Evolutionary conservation across 2,113 vertebrate genomes (phyloP), one percentile per base, ranked within the genome.

Genomic region (Callipepla squamata): DNA sequence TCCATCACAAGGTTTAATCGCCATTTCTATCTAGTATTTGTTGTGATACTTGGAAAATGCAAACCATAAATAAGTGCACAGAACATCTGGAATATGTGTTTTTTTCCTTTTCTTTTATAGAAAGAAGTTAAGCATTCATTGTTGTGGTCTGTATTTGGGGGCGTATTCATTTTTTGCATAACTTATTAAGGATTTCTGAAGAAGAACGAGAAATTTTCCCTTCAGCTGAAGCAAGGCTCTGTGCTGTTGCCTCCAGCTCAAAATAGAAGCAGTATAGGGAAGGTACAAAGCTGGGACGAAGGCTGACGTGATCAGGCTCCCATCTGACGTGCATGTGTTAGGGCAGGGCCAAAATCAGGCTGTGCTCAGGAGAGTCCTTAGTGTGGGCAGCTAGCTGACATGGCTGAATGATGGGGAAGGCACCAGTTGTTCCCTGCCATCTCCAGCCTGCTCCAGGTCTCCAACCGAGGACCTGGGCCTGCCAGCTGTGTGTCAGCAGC

Each of bases 231-330:
- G 67, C 28, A 42, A 55, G 34, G 45, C 85, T 45, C n/a, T 88
- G 32, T 6, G 2, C 28, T 63, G 22, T 20, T 13, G 26, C 48
- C 25, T 78, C 42, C 11, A 67, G 44, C 9, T 5, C 25, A 65
- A n/a, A 14, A 0, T 21, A 19, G 5, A 2, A 22, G 15, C 4
- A 10, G 23, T 7, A 70, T 28, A 40, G 20, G 15, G 70, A 73
- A 19, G 3, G 12, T 61, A 15, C 12, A 13, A 68, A 79, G 42
- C 16, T 25, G 26, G 51, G 57, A 90, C 67, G 42, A 34, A 36
- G 21, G n/a, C 16, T 74, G 45, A 34, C 19, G 25, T 0, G 3
- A 59, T 10, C 5, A 4, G 6, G 4, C 44, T 79, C 30, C 1
- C 5, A 2, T 42, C 21, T 50, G 40, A 4, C 13, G 0, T 15